These are phyloP conservation scores for Nomada ruficornis DNA, from an alignment of 2,888 invertebrate species.

Conservation along the genomic window DNA sequence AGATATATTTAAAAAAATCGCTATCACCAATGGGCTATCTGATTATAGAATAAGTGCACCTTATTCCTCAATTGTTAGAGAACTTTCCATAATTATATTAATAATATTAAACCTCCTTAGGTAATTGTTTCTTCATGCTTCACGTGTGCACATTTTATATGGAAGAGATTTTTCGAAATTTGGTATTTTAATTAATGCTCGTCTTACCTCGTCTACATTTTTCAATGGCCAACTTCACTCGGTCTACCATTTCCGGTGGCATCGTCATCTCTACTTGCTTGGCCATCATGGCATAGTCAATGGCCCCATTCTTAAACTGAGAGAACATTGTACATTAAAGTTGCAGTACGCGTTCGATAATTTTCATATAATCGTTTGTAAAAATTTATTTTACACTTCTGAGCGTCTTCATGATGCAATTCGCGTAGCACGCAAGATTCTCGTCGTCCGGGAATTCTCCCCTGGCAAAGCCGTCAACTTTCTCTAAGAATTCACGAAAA, in stretches of 20 bases:
- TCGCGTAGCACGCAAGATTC: conserved; percentile 85
- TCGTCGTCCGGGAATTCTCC: conserved; percentile 74
- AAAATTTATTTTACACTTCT: conserved; percentile 83
- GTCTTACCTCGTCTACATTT: conserved; percentile 46
- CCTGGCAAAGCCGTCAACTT: conserved; percentile 57
- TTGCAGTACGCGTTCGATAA: too few species aligned
- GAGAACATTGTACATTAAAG: background rate
- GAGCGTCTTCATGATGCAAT: conserved; percentile 85
- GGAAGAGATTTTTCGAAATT: too few species aligned
- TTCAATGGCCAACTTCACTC: conserved; percentile 45
- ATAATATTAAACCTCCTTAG: too few species aligned
- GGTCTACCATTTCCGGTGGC: conserved; percentile 57
- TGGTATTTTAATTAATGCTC: background rate
- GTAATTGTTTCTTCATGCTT: too few species aligned
- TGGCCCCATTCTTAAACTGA: conserved; percentile 73
- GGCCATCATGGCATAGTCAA: conserved; percentile 85
- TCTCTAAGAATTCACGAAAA: conserved; percentile 16
- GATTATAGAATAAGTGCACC: too few species aligned
- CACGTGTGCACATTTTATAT: too few species aligned
- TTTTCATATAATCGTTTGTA: background rate
- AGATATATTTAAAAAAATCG: too few species aligned
- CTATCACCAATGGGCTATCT: too few species aligned
- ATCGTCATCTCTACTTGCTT: conserved; percentile 83
- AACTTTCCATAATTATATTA: too few species aligned
- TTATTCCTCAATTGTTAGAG: too few species aligned